phyloP scores from a whole-genome alignment of 2,797 vertebrate species.

The Danio jaintianensis region DNA sequence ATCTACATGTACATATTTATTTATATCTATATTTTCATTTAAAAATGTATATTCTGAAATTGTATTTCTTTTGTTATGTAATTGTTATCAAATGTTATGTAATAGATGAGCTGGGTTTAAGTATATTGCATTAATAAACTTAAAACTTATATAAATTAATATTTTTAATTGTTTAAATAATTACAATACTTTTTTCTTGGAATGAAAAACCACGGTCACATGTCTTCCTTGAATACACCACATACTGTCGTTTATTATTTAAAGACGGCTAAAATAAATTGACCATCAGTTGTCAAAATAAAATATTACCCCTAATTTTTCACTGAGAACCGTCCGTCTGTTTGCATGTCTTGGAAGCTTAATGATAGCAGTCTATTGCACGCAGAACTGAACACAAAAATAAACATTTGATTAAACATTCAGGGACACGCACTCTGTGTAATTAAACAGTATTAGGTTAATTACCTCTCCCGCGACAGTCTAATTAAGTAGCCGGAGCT shows the following conservation, averaged over 20 bases:
- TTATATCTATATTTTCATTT: no score
- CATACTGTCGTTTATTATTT: constrained; percentile 6
- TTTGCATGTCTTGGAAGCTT: background rate
- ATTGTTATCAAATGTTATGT: no score
- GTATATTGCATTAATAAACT: no score
- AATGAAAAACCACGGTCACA: background rate
- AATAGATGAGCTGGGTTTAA: no score
- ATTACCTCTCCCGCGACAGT: constrained; percentile 68
- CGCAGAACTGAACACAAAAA: constrained; percentile 71
- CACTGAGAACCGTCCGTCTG: background rate
- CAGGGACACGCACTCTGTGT: constrained; percentile 69
- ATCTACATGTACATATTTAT: no score
- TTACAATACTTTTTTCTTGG: background rate
- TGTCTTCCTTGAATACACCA: background rate
- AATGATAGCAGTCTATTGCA: constrained; percentile 19
- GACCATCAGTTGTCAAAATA: background rate
- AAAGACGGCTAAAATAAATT: background rate
- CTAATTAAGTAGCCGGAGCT: constrained; percentile 70
- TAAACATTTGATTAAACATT: constrained; percentile 69
- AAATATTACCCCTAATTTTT: background rate
- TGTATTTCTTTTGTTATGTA: no score
- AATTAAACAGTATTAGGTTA: constrained; percentile 77
- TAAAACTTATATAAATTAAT: no score
- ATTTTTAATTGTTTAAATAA: no score
- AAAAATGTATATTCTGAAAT: no score